Evolutionary conservation across 2,888 invertebrate species (phyloP).

Genomic region (Amaurobius ferox): DNA sequence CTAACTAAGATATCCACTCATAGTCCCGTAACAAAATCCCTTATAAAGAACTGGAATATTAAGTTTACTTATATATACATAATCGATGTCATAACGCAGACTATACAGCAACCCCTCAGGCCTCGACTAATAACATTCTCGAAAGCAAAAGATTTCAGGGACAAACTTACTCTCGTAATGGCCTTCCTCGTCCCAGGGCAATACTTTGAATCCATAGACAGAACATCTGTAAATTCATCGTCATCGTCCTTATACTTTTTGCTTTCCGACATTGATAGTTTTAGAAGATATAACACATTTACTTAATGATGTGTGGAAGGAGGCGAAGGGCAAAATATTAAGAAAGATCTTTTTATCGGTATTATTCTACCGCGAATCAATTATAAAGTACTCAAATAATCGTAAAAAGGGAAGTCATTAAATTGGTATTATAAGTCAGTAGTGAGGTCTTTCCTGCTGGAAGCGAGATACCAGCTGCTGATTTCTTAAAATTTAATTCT

Average conservation of each 20-base stretch:
- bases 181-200: slow-evolving; percentile 78
- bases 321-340: neutral
- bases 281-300: neutral
- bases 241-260: neutral
- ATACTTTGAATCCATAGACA: slow-evolving; percentile 76
- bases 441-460: neutral
- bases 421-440: neutral
- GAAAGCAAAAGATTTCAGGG: slow-evolving; percentile 86
- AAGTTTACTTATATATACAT: too few relatives aligned
- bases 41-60: too few relatives aligned
- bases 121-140: slow-evolving; percentile 93
- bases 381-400: neutral
- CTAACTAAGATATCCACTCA: too few relatives aligned
- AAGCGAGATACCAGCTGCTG: neutral
- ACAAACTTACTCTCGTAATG: slow-evolving; percentile 77
- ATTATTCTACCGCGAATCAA: neutral
- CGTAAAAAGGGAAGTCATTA: neutral
- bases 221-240: slow-evolving; percentile 75
- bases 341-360: neutral
- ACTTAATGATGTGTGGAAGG: slow-evolving; percentile 2
- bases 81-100: slow-evolving; percentile 98
- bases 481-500: neutral
- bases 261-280: neutral
- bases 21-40: too few relatives aligned
- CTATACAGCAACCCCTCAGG: slow-evolving; percentile 98